Evolutionary conservation across 2,888 invertebrate species (phyloP), one percentile per base, ranked within the genome.

Genomic region (Reticulitermes lucifugus): DNA sequence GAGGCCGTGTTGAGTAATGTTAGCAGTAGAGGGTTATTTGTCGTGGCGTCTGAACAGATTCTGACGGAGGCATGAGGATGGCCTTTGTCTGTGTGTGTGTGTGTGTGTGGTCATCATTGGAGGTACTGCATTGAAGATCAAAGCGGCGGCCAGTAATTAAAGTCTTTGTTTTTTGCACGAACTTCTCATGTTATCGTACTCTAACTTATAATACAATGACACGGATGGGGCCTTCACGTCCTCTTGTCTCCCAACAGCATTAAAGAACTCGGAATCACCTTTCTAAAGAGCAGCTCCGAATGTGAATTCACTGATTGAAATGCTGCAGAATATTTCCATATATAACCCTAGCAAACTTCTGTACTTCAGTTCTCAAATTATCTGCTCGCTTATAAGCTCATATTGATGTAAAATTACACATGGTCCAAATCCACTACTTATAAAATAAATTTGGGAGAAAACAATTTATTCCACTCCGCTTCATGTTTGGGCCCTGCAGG

Each of bases 91-190:
- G 35, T 35, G 35, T 35, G 35, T 35, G 35, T 35, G 12, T 25
- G 51, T 35, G 51, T 12, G 25, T 51, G 51, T 55, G 29, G 29
- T 79, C 55, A 51, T 79, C 29, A 25, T 51, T n/a, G 79, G 18
- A 79, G 29, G 25, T 79, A 79, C 35, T 35, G 35, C 35, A 35
- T 35, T 2, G 35, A 79, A 79, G 79, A 79, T 79, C 79, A 79
- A 51, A 79, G n/a, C 51, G 79, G 25, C 79, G 79, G 51, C n/a
- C 79, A 46, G 43, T 21, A 25, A 14, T 35, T 79, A 46, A 51
- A 79, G 51, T 51, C 22, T 77, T 51, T 77, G n/a, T 51, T 43
- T 43, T 21, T n/a, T 6, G 51, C 18, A 51, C 18, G 65, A 51
- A 43, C 79, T 25, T 51, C n/a, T 79, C 51, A 79, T 6, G 51